Evolutionary conservation across 2,113 vertebrate species (phyloP), one percentile per base, ranked within the genome.

Genomic region (Otocyon megalotis): DNA sequence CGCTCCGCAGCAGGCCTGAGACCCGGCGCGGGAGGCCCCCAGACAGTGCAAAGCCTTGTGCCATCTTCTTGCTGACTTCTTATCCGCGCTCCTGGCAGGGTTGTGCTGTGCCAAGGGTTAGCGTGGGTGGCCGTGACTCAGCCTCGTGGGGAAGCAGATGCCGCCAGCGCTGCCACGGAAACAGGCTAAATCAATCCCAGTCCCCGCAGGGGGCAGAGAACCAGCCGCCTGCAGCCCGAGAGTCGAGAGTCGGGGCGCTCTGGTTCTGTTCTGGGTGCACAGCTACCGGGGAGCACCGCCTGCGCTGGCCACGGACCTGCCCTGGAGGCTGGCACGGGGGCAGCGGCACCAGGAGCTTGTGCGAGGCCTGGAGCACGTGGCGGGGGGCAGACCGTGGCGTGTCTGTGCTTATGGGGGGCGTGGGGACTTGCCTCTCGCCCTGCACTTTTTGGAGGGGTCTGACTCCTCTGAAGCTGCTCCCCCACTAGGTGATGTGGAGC

Each of bases 111-210:
- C 94, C 60, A 62, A 94, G 89, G 92, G 95, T 92, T 54, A 92
- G 90, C 7, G 95, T 98, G 93, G 97, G 97, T 35, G 81, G 93
- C 95, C 1, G 0, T 97, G 98, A 98, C 88, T 80, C 92, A 62
- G 96, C 85, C 93, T 96, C 30, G 4, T 37, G 65, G 93, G 95
- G 90, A 97, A 88, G 97, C 97, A 98, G 94, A 94, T 79, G 97
- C 97, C 82, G 96, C 97, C 85, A 77, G 72, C 1, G 65, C 97
- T 92, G 95, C 96, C 97, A 97, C 69, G 63, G 97, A 97, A 97
- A 98, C 95, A 16, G 65, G 96, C 95, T 96, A 90, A 97, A 97
- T 96, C 90, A 54, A 94, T 90, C 93, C 54, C 77, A 67, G 80
- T 35, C 95, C 80, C 84, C 71, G 35, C 0, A 60, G 93, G 93